Base-by-base conservation (phyloP, 30 jellyfish, hydroid and myxozoan species). In the Aurelia coerulea region DNA sequence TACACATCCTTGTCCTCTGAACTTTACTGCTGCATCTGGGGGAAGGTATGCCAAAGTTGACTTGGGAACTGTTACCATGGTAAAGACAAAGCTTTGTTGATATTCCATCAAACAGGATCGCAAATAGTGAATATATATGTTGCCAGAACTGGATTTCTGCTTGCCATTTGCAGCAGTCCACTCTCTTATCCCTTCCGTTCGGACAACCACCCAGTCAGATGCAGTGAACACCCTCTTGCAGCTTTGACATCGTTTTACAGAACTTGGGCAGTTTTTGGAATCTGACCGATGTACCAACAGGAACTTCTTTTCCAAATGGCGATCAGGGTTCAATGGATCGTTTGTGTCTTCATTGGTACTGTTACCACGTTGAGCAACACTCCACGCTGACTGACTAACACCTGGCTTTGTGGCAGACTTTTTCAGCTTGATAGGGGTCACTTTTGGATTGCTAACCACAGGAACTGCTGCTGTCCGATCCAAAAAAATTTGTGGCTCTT, bases 161-260 rank as follows among this genome's bases (percentile, higher is more conserved):
- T 53, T 76, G 51, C 88, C 88, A 52, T n/a, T n/a, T n/a, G n/a
- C n/a, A n/a, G n/a, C n/a, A n/a, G n/a, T n/a, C n/a, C n/a, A n/a
- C n/a, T n/a, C 53, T 69, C 92, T 56, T 11, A 73, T 59, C 49
- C 92, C 92, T 53, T 18, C 46, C 13, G 96, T 76, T 32, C 53
- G 19, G 18, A 86, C 93, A 78, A 73, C 90, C 54, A 86, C 86
- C 50, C 41, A 33, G 62, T 86, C 86, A 23, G 78, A 18, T 31
- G 52, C 35, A 33, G 71, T 78, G 54, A 86, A 77, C 5, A 78
- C 35, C 14, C 31, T 33, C 76, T 54, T 66, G 87, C 92, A 86
- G 19, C 53, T 68, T n/a, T n/a, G n/a, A n/a, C n/a, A n/a, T n/a
- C n/a, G n/a, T n/a, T n/a, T n/a, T n/a, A n/a, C n/a, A n/a, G n/a